phyloP scores from a whole-genome alignment of 64 coral and sea anemone species.

The Montipora cactus region DNA sequence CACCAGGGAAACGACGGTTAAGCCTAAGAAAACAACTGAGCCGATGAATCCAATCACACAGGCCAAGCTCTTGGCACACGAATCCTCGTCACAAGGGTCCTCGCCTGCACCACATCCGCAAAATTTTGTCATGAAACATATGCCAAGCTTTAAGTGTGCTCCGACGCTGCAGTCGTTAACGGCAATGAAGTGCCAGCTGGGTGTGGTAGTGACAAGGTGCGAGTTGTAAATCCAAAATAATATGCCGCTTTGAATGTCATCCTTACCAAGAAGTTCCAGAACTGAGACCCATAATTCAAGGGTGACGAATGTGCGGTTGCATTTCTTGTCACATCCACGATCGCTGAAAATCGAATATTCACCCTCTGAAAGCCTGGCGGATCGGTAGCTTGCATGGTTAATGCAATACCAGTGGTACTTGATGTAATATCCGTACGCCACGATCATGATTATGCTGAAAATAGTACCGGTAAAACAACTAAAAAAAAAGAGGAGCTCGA shows the following conservation, averaged over 20 bases:
- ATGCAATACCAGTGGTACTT: neutral
- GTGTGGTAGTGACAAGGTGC: too few species aligned
- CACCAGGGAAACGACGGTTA: too few species aligned
- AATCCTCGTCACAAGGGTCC: too few species aligned
- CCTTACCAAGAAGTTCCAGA: neutral
- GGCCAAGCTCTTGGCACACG: too few species aligned
- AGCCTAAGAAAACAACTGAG: fast-evolving
- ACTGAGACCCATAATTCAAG: neutral
- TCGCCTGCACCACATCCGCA: too few species aligned
- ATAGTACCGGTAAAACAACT: neutral
- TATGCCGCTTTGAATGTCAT: neutral
- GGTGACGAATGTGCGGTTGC: neutral
- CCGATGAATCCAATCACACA: too few species aligned
- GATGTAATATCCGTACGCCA: neutral
- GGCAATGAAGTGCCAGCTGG: too few species aligned
- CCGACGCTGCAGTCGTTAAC: too few species aligned
- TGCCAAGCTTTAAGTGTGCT: too few species aligned
- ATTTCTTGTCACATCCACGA: neutral
- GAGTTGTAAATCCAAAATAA: neutral
- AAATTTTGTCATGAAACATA: too few species aligned
- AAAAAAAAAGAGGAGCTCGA: neutral
- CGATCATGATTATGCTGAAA: neutral
- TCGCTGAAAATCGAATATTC: neutral
- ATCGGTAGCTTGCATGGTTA: neutral
- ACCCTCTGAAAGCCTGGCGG: neutral